Base-by-base conservation (phyloP, 2,888 invertebrate species). In the Cosmia pyralina region DNA sequence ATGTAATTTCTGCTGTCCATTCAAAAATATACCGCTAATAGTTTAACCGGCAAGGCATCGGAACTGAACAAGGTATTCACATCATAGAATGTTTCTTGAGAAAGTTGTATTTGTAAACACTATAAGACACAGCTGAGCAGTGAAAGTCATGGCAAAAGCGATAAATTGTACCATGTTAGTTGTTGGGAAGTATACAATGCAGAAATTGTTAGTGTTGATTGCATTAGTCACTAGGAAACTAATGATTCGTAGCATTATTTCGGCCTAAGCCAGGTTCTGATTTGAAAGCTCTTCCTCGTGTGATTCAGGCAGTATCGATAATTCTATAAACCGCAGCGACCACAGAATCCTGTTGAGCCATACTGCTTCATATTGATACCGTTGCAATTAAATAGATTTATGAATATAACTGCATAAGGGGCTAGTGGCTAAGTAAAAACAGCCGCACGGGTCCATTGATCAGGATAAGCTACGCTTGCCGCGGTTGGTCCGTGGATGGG, bases 21-120 rank as follows among this genome's bases (percentile, higher is more conserved):
- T 46, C 44, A n/a, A 34, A 55, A 70, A 41, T 41, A 70, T 57
- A 60, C 46, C 46, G 22, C 66, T 63, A 71, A 60, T 65, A 65
- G 44, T 28, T 62, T 58, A 53, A 57, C 75, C 64, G 59, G 62
- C 76, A 71, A 79, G 53, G 72, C 38, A 67, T 60, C 57, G 69
- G 44, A 66, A 75, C 73, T 75, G 59, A 72, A 72, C 75, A 71
- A 72, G 66, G 75, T 75, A 73, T 78, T 79, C 76, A 72, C 78
- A 85, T 79, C 75, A 83, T 87, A 73, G 81, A 85, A 80, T 77
- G 81, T 74, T 74, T 83, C 77, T 85, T 79, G 87, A 77, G 85
- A 85, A 85, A 85, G 85, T 87, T 76, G 85, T 82, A 78, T 85
- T 87, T 81, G 79, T 79, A 87, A 79, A 83, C 81, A 87, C 77